A percentile compares a stretch with the other conserved stretches of the same genome.
Evolutionary conservation across 2,797 vertebrate genomes (phyloP).

Genomic region (Ibycter americanus): DNA sequence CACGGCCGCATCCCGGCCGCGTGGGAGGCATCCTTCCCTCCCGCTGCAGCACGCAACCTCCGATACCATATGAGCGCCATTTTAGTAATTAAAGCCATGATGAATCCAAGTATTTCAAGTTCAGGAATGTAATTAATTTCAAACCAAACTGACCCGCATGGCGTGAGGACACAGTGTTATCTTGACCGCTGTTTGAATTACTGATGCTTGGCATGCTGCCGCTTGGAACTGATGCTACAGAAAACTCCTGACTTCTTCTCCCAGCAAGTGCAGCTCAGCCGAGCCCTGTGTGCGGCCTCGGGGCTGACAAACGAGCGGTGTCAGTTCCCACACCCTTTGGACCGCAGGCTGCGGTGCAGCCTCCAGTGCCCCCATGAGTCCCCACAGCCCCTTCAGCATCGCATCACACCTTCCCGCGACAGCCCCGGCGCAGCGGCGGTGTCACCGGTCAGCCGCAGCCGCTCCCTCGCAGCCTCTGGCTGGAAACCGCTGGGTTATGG

Average conservation of each 20-base stretch:
- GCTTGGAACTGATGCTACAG: not conserved
- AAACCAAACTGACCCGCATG: not conserved
- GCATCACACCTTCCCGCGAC: not conserved
- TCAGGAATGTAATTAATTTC: not conserved
- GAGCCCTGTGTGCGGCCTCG: not conserved
- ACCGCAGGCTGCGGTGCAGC: not conserved
- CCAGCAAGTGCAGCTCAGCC: not conserved
- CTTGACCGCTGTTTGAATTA: not conserved
- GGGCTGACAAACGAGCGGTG: not conserved
- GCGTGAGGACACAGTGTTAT: not conserved
- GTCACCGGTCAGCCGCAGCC: not conserved
- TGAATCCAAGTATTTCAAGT: not conserved
- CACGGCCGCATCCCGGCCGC: rapidly evolving
- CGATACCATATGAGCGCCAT: rapidly evolving
- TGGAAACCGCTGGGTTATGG: not conserved
- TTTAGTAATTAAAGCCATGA: not conserved
- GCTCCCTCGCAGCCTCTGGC: not conserved
- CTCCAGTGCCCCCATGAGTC: not conserved
- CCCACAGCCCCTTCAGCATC: not conserved
- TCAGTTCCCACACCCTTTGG: not conserved
- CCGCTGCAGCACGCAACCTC: rapidly evolving
- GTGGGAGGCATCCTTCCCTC: not conserved
- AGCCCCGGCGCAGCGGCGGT: not conserved
- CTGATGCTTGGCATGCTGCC: not conserved
- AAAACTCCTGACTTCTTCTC: not conserved